A percentile compares a stretch with the other conserved stretches of the same genome.
Conservation (phyloP, 2,797 vertebrate species). For the Tenualosa ilisha region DNA sequence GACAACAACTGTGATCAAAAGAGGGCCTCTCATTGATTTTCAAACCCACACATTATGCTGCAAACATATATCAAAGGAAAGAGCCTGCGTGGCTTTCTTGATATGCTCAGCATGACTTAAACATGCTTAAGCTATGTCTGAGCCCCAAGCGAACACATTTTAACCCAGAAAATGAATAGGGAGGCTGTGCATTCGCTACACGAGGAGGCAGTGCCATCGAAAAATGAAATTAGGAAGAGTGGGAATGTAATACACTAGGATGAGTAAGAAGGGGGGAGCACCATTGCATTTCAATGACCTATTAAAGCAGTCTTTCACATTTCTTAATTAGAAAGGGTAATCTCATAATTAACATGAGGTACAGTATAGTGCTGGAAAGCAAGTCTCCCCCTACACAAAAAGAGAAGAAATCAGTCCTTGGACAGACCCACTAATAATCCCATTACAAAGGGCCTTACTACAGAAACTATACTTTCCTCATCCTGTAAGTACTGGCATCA, state of each 20-base stretch:
- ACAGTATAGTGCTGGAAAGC: slow-evolving; percentile 59
- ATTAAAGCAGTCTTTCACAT: slow-evolving; percentile 55
- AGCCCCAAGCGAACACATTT: slow-evolving; percentile 64
- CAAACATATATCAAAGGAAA: slow-evolving; percentile 68
- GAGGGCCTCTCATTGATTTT: slow-evolving; percentile 64
- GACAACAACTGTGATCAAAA: slow-evolving; percentile 64
- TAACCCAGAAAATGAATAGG: slow-evolving; percentile 50
- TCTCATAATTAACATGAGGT: slow-evolving; percentile 70
- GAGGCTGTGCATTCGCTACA: slow-evolving; percentile 40
- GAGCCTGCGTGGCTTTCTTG: slow-evolving; percentile 54
- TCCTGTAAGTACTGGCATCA: slow-evolving; percentile 67
- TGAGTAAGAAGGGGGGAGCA: background rate
- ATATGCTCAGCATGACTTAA: slow-evolving; percentile 63
- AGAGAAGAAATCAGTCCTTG: slow-evolving; percentile 58
- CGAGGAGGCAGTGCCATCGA: slow-evolving; percentile 29
- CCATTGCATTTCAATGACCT: slow-evolving; percentile 20
- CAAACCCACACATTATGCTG: slow-evolving; percentile 64
- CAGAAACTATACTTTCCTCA: slow-evolving; percentile 70
- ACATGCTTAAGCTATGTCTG: slow-evolving; percentile 63
- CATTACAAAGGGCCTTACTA: slow-evolving; percentile 65
- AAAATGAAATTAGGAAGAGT: slow-evolving; percentile 37
- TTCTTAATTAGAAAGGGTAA: slow-evolving; percentile 73
- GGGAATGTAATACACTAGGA: slow-evolving; percentile 36
- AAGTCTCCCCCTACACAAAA: slow-evolving; percentile 55
- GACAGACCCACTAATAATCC: slow-evolving; percentile 72